phyloP scores from a whole-genome alignment of 2,888 invertebrate genomes.

The Fragum sueziense region DNA sequence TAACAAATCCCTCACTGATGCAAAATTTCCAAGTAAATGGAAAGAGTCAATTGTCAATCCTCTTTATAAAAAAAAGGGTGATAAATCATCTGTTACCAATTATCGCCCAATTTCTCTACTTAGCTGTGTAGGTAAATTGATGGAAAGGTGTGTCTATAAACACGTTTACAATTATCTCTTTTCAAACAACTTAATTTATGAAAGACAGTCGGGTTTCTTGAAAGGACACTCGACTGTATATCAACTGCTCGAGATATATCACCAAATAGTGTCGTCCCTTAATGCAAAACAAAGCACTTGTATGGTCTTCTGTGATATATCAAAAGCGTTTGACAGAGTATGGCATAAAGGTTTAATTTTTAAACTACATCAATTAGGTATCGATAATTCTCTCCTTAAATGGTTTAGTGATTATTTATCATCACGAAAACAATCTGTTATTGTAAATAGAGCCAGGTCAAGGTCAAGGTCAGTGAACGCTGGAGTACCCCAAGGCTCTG shows the following conservation, averaged over 20 bases:
- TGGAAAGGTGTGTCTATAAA: conserved; percentile 46
- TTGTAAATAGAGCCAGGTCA: not conserved
- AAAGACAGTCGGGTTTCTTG: conserved; percentile 42
- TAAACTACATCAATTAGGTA: conserved; percentile 44
- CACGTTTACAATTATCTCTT: conserved; percentile 35
- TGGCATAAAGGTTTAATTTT: conserved; percentile 44
- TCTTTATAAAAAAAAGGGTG: conserved; percentile 42
- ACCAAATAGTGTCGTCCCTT: conserved; percentile 35
- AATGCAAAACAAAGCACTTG: conserved; percentile 15
- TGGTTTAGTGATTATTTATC: conserved; percentile 41
- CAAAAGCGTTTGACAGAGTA: conserved; percentile 54
- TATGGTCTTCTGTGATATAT: conserved; percentile 51
- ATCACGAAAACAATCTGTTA: conserved; percentile 28
- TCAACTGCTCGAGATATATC: conserved; percentile 46
- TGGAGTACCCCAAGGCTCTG: conserved; percentile 35
- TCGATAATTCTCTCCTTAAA: conserved; percentile 25
- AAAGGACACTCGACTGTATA: conserved; percentile 45
- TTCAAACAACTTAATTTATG: conserved; percentile 37
- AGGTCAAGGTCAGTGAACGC: not conserved
- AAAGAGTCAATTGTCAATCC: conserved; percentile 39
- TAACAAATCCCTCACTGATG: conserved; percentile 29
- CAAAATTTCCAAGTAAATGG: conserved; percentile 27
- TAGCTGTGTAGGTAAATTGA: conserved; percentile 37
- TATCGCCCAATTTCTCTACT: conserved; percentile 43
- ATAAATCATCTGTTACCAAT: conserved; percentile 11